Evolutionary conservation across 2,888 invertebrate genomes (phyloP).

Genomic region (Parelbella ahira): DNA sequence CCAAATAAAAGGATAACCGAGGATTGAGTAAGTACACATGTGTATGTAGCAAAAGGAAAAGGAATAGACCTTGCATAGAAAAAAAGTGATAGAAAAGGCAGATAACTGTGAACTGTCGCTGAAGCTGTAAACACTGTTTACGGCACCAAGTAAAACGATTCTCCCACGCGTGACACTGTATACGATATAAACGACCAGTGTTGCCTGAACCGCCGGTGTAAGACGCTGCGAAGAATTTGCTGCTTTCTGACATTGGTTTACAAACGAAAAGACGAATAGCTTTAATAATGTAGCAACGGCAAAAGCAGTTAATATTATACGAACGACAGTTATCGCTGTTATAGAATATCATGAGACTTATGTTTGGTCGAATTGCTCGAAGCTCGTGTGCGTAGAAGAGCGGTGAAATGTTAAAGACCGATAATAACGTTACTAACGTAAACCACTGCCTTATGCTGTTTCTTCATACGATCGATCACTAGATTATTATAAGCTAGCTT

Average conservation of each 20-base stretch:
- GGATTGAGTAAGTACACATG: no score
- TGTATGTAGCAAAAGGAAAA: background rate
- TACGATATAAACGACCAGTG: constrained; percentile 6
- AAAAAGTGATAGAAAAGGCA: constrained; percentile 6
- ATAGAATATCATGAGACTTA: no score
- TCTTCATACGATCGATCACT: no score
- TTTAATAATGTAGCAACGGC: constrained; percentile 18
- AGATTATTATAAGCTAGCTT: no score
- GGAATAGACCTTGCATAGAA: background rate
- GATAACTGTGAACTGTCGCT: constrained; percentile 8
- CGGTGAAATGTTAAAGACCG: no score
- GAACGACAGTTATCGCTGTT: constrained; percentile 6
- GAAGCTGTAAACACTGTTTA: constrained; percentile 17
- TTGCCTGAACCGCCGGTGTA: constrained; percentile 3
- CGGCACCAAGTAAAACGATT: constrained; percentile 10
- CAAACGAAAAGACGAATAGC: constrained; percentile 12
- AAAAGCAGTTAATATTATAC: constrained; percentile 17
- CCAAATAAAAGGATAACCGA: no score
- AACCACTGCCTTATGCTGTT: no score
- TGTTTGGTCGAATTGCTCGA: no score
- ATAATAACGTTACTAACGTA: no score
- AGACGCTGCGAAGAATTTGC: background rate
- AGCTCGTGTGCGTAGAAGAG: no score
- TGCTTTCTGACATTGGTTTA: constrained; percentile 3
- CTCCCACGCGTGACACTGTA: constrained; percentile 17